Evolutionary conservation across 2,888 invertebrate genomes (phyloP).

Genomic region (Lumbricus terrestris): DNA sequence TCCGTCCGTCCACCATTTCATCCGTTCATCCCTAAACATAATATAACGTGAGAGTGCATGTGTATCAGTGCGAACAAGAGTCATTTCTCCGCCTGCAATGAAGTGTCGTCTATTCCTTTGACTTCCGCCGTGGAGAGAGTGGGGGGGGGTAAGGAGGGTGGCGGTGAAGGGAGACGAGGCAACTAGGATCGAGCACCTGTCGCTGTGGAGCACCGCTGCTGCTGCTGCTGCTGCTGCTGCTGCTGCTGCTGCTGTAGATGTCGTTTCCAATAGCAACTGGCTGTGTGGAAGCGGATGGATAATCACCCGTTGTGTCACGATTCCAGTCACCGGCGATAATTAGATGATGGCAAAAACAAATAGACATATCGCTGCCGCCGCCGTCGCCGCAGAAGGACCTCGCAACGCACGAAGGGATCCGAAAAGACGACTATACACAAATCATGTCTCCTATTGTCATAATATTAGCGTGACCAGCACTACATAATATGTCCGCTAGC

Average conservation of each 20-base stretch:
- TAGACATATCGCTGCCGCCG: not conserved
- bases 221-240: no score
- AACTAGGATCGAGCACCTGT: slow-evolving; percentile 3
- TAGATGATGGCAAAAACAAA: not conserved
- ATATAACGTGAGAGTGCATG: not conserved
- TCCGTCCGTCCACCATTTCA: not conserved
- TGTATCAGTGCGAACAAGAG: not conserved
- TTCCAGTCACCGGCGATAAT: not conserved
- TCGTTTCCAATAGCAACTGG: not conserved
- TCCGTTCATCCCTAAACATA: not conserved
- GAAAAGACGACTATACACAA: not conserved
- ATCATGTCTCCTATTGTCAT: not conserved
- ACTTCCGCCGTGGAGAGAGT: not conserved
- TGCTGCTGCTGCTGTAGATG: no score
- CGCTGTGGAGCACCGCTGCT: not conserved
- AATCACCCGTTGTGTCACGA: slow-evolving; percentile 3
- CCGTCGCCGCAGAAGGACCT: not conserved
- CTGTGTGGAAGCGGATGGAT: not conserved
- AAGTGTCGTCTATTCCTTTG: not conserved
- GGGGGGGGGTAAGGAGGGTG: no score
- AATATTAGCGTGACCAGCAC: not conserved
- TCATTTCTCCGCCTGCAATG: not conserved
- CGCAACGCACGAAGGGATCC: not conserved
- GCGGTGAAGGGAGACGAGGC: no score
- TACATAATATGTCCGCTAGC: not conserved